Evolutionary conservation across 1,140 invertebrate genomes (phyloP).

Genomic region (Teleopsis dalmanni): DNA sequence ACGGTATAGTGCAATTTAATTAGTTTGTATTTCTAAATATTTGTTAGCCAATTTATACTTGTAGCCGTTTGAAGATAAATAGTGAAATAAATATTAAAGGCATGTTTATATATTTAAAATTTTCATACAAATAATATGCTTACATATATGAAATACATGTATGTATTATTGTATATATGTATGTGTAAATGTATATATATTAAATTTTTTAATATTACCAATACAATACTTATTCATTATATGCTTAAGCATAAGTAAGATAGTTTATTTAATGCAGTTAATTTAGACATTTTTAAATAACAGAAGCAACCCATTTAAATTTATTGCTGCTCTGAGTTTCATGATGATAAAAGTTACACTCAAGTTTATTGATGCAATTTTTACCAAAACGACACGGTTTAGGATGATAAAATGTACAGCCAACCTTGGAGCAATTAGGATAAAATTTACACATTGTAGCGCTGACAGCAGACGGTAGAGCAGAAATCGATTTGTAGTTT

Average conservation of each 20-base stretch:
- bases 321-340: slow-evolving; percentile 48
- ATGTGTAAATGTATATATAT: neutral
- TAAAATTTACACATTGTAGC: slow-evolving; percentile 55
- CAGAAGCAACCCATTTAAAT: slow-evolving; percentile 43
- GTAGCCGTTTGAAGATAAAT: no score
- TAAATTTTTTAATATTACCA: neutral
- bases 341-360: slow-evolving; percentile 56
- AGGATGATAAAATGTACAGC: slow-evolving; percentile 57
- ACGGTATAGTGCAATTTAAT: neutral
- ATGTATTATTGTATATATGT: neutral
- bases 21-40: no score
- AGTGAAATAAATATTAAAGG: slow-evolving; percentile 1
- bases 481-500: slow-evolving; percentile 51
- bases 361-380: slow-evolving; percentile 54
- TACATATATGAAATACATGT: neutral
- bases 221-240: neutral
- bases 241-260: neutral
- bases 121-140: neutral
- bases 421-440: slow-evolving; percentile 51
- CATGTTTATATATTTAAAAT: neutral
- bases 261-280: neutral
- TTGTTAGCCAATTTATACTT: slow-evolving; percentile 7
- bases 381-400: slow-evolving; percentile 56
- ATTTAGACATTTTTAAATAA: slow-evolving; percentile 20
- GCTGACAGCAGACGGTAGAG: slow-evolving; percentile 30